Conservation (phyloP, 2,113 vertebrate species). For the Meles meles region DNA sequence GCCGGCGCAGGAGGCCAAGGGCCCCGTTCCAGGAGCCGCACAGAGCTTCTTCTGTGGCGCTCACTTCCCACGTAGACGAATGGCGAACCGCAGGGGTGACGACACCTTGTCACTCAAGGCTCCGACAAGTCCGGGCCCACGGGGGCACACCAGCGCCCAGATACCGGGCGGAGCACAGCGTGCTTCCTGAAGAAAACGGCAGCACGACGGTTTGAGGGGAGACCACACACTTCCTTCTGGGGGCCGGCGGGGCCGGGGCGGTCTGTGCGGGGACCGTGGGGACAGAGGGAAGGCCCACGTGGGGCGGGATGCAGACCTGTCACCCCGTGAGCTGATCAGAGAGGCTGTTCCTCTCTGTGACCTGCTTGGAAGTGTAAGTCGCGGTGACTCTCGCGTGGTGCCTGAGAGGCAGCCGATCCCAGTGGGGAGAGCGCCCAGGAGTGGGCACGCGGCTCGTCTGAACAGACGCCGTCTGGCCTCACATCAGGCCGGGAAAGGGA, state of each 20-base stretch:
- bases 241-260: fast-evolving
- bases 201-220: neutral
- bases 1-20: fast-evolving
- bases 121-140: neutral
- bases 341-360: neutral
- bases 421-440: neutral
- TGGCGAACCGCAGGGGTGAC: neutral
- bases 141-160: neutral
- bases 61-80: neutral
- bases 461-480: neutral
- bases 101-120: neutral
- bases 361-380: neutral
- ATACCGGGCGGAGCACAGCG: too few relatives aligned
- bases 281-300: neutral
- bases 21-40: too few relatives aligned
- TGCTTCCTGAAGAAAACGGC: neutral
- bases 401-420: neutral
- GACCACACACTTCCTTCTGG: neutral
- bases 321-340: neutral
- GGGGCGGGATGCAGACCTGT: neutral
- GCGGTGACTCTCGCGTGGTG: fast-evolving
- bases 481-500: neutral
- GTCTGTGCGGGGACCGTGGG: neutral
- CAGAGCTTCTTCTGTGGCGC: neutral
- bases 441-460: neutral